Evolutionary conservation across 2,113 vertebrate genomes (phyloP), one percentile per base, ranked within the genome.

Genomic region (Ophthalmolycus amberensis): DNA sequence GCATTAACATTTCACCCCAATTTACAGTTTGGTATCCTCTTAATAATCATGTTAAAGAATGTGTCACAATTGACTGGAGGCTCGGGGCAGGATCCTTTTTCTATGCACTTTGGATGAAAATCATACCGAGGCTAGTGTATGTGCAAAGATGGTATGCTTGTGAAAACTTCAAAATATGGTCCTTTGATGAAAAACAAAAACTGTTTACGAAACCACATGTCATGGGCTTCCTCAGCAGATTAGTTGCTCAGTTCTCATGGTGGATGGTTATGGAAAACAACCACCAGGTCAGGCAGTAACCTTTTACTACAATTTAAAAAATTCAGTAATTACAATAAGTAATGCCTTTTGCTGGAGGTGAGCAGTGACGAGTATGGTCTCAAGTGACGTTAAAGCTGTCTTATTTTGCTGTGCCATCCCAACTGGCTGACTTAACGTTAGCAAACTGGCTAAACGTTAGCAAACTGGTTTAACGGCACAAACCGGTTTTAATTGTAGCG

Each of bases 21-120:
- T 64, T 15, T 37, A 60, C 46, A 74, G 25, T 67, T 77, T 62
- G n/a, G 42, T 52, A 5, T 71, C 42, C 7, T 76, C 71, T 60
- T 16, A 18, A 42, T 15, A 60, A 32, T 42, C 11, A 34, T 25
- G 4, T 22, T 34, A 18, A 12, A 16, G n/a, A 15, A 42, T 27
- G 25, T 44, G 44, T 54, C 40, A 32, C 16, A 50, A 9, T 38
- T 34, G 42, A 34, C 60, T 20, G 16, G 3, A 27, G 29, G 71
- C 12, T 58, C 14, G 2, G 63, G 40, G 37, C 11, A 66, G 29
- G 52, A 40, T 80, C 9, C 54, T 62, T 50, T 67, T 34, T 22
- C 0, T 22, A 18, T 29, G 58, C 27, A 69, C 6, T 18, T 60
- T 60, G 27, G 58, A 60, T 34, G 4, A 6, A 58, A 18, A 32